Conservation (phyloP, 2,113 vertebrate species). For the Tauraco erythrolophus region DNA sequence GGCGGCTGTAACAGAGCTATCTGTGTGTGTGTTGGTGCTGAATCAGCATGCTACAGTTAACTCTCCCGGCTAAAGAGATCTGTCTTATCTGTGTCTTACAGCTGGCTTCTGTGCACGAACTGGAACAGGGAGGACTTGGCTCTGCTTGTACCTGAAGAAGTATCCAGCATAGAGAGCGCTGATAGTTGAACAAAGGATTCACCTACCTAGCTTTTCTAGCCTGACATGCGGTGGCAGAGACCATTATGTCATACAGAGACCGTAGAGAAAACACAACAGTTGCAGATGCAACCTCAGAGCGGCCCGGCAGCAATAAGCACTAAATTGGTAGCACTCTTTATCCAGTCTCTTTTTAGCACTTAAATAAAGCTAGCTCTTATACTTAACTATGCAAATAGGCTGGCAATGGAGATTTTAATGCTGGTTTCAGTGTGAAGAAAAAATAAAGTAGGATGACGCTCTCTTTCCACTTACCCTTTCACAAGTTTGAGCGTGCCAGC, state of each 20-base stretch:
- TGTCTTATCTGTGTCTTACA: slow-evolving; percentile 42
- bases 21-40: not conserved
- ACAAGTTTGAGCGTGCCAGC: not conserved
- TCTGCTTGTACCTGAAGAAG: slow-evolving; percentile 70
- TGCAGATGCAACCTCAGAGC: not conserved
- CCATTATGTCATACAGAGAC: not conserved
- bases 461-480: not conserved
- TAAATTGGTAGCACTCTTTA: slow-evolving; percentile 17
- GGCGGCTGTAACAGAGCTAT: not conserved
- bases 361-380: not conserved
- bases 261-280: not conserved
- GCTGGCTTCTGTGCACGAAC: slow-evolving; percentile 60
- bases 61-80: not conserved
- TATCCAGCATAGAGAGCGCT: slow-evolving; percentile 45
- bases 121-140: slow-evolving; percentile 57
- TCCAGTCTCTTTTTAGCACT: not conserved
- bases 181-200: slow-evolving; percentile 38
- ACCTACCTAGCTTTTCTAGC: not conserved
- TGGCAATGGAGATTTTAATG: not conserved
- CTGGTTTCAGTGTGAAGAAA: not conserved
- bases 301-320: slow-evolving; percentile 12
- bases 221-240: not conserved
- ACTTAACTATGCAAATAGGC: slow-evolving; percentile 7
- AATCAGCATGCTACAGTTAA: not conserved
- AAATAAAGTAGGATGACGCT: not conserved